Evolutionary conservation across 1,140 invertebrate genomes (phyloP), one percentile per base, ranked within the genome.

Genomic region (Lordiphosa clarofinis): DNA sequence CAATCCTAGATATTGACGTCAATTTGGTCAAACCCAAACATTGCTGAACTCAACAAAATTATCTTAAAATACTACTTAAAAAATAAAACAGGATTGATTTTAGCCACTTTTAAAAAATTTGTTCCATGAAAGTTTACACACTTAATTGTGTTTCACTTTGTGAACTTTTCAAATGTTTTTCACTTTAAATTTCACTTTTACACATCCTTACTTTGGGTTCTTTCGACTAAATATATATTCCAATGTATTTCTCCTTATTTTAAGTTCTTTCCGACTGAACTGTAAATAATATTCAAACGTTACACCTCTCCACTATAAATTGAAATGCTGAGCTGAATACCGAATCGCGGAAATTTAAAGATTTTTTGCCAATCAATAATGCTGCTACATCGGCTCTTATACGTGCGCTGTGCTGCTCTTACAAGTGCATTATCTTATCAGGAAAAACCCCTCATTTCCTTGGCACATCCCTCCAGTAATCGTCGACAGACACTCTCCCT

Each of bases 401-500:
- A 28, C 4, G 6, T 28, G 24, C 7, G 24, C 4, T 28, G 24
- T 28, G 21, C 21, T 21, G 1, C 21, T 21, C 56, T 28, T 61
- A 73, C 55, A 61, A 49, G 53, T 55, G 55, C 60, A 67, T 68
- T 76, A 82, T 82, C 76, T 82, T 82, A 82, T 82, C 76, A 76
- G 68, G 53, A n/a, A 54, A 42, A 49, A 48, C 38, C 52, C 57
- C 28, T 6, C 57, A 43, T 2, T 40, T 68, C 46, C 48, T 53
- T 43, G 58, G 49, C 57, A 46, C 59, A 47, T 70, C 44, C 71
- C 82, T 75, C 56, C 57, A 59, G 48, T 37, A 50, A 44, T 38
- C 35, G 43, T 39, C 24, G 31, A 31, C 28, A 13, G 46, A 31
- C 37, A 56, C 63, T 50, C 64, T 62, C 54, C 46, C 36, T 52